Evolutionary conservation across 1,140 invertebrate genomes (phyloP).

Genomic region (Megalopta genalis): DNA sequence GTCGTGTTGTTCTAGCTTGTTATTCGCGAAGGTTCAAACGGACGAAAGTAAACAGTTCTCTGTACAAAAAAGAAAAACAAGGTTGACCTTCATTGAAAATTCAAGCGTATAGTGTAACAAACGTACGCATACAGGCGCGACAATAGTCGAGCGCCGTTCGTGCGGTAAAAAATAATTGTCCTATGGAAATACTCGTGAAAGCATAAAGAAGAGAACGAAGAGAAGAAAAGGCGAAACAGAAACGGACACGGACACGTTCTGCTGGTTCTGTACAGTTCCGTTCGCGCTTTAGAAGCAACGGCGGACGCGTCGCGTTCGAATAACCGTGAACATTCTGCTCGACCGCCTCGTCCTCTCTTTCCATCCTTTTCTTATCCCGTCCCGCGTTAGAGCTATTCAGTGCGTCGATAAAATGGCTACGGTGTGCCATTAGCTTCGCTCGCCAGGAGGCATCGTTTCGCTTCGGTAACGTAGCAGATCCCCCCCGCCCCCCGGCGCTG

Average conservation of each 20-base stretch:
- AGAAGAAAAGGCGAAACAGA: background rate
- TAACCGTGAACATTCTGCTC: background rate
- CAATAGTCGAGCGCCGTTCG: background rate
- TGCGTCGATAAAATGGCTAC: background rate
- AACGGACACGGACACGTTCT: background rate
- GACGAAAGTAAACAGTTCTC: no score
- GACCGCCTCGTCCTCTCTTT: background rate
- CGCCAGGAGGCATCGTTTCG: background rate
- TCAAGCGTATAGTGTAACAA: conserved; percentile 12
- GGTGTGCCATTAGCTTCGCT: background rate
- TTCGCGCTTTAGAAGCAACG: background rate
- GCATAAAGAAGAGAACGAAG: background rate
- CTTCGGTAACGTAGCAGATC: background rate
- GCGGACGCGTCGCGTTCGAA: background rate
- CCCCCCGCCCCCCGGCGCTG: background rate
- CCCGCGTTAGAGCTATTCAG: background rate
- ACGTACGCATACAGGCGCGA: background rate
- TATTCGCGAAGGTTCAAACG: no score
- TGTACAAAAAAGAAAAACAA: background rate
- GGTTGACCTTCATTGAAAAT: conserved; percentile 19
- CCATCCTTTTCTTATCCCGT: background rate
- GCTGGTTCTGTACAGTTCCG: background rate
- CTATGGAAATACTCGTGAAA: background rate
- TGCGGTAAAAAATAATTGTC: background rate
- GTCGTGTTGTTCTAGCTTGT: no score